Base-by-base conservation (phyloP, 2,797 vertebrate genomes). In the Syngnathus rostellatus region DNA sequence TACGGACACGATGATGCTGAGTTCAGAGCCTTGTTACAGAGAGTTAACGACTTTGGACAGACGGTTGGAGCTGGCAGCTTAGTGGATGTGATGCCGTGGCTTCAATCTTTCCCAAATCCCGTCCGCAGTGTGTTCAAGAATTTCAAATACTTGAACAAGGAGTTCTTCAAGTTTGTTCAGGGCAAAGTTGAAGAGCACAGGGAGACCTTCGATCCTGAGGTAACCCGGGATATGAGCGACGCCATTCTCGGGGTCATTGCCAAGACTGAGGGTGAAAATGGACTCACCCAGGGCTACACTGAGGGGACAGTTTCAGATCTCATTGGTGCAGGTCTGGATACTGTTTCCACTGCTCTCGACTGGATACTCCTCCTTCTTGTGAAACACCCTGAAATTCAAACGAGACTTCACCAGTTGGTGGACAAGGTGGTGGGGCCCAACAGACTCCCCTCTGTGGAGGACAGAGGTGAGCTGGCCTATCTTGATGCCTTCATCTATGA, bases 401-500 rank as follows among this genome's bases (percentile, higher is more conserved):
- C 11, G 41, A 85, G 80, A 67, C 82, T 93, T 23, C 92, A 92
- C 0, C 72, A 77, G 0, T 84, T 92, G 64, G 76, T 92, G 17
- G 91, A 93, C 76, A 68, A 65, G 8, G 90, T 87, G 43, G 91
- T 93, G 55, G 92, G 91, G 1, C 64, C 73, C n/a, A 62, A 74
- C 58, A 86, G 91, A 37, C 73, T 93, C 59, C 93, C 92, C 0
- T 87, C 88, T 2, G 71, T 89, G 1, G 91, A 92, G 5, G 97
- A 99, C 82, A 92, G 94, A 74, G 79, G 88, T 69, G 86, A 61
- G 37, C 77, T 99, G 77, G 91, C 91, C 0, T 92, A 92, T 17
- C 78, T 96, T 77, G 92, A 93, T 55, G 95, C 95, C 55, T 98
- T 98, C 83, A 88, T 99, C 68, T 95, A 94, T 0, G 97, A 99